These are phyloP conservation scores for Leptura quadrifasciata DNA, from an alignment of 2,888 invertebrate species.

Conservation along the genomic window DNA sequence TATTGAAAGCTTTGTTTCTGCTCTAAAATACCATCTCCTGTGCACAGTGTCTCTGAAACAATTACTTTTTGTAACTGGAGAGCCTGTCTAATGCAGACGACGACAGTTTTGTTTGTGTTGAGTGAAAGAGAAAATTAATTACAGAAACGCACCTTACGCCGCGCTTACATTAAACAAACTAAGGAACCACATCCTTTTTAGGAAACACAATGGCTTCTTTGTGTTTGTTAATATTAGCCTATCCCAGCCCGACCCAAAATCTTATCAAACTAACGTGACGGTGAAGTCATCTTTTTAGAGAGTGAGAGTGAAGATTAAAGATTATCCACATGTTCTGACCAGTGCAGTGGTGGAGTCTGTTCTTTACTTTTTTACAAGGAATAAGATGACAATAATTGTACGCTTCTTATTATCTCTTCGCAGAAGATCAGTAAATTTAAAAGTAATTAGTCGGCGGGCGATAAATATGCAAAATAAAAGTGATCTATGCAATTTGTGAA, in stretches of 20 bases:
- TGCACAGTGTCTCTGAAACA: conserved; percentile 41
- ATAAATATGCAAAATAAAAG: no score
- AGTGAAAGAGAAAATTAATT: conserved; percentile 59
- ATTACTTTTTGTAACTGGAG: conserved; percentile 53
- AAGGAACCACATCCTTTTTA: conserved; percentile 55
- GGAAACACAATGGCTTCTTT: conserved; percentile 51
- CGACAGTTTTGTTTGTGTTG: conserved; percentile 58
- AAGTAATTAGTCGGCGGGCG: no score
- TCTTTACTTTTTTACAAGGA: no score
- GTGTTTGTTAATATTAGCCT: conserved; percentile 43
- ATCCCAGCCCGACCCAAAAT: conserved; percentile 36
- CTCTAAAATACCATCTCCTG: conserved; percentile 43
- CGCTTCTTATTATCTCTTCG: no score
- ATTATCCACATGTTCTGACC: conserved; percentile 5
- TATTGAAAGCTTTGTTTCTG: conserved; percentile 40
- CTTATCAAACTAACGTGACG: conserved; percentile 30
- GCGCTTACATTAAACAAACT: conserved; percentile 54
- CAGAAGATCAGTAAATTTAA: no score
- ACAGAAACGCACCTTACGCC: conserved; percentile 56
- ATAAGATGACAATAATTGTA: no score
- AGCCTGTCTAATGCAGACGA: conserved; percentile 57
- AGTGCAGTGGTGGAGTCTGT: not conserved
- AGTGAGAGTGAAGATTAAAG: conserved; percentile 16
- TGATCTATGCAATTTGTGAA: no score
- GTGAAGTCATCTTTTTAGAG: conserved; percentile 28